A percentile compares a stretch with the other conserved stretches of the same genome.
phyloP scores from a whole-genome alignment of 2,797 vertebrate species.

The Gephyroberyx darwinii region DNA sequence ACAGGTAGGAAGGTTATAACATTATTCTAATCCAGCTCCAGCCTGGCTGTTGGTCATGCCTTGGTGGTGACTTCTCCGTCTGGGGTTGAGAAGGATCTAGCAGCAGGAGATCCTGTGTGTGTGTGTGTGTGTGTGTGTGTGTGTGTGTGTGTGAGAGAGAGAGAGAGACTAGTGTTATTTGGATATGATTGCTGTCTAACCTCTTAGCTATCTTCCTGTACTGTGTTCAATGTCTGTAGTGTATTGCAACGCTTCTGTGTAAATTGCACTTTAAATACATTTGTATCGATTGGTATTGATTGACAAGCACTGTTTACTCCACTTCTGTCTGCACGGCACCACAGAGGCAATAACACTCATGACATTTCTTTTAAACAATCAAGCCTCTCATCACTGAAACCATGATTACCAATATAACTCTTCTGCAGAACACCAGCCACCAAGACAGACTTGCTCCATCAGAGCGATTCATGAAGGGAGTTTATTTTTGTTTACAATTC shows the following conservation, averaged over 20 bases:
- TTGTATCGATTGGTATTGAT: not conserved
- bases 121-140: no score
- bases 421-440: not conserved
- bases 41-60: slow-evolving; percentile 27
- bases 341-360: not conserved
- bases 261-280: not conserved
- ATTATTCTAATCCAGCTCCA: slow-evolving; percentile 45
- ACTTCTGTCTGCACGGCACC: not conserved
- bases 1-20: slow-evolving; percentile 22
- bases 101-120: no score
- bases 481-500: slow-evolving; percentile 71
- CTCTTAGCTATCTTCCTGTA: not conserved
- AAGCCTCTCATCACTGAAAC: not conserved
- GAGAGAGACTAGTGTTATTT: not conserved
- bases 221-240: not conserved
- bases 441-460: not conserved
- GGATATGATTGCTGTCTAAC: not conserved
- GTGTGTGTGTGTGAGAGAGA: no score
- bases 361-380: not conserved
- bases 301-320: not conserved
- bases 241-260: not conserved
- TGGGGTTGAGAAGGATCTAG: slow-evolving; percentile 12
- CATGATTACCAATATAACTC: not conserved
- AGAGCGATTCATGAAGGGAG: slow-evolving; percentile 27
- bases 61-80: slow-evolving; percentile 30